Base-by-base conservation (phyloP, 2,888 invertebrate genomes). In the Caenorhabditis sp. region DNA sequence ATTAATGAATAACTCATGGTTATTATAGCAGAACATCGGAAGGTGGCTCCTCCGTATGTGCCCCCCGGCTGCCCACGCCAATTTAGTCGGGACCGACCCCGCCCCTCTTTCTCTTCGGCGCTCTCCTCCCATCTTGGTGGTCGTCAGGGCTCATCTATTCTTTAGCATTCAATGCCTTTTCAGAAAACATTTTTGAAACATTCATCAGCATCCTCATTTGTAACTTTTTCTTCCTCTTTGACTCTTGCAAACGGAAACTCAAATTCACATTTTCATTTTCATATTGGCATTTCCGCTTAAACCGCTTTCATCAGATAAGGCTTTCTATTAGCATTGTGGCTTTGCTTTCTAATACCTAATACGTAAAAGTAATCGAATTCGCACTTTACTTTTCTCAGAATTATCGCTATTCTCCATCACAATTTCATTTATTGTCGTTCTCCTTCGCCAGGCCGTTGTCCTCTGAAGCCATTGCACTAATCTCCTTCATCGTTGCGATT, bases 1-100 rank as follows among this genome's bases (percentile, higher is more conserved):
- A 68, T 68, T 75, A 62, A 75, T 75, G 50, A 75, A 75, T 75
- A 75, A 75, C 56, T 75, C 68, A 75, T 75, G 73, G 65, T 73
- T 73, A 73, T 73, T 59, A 65, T 73, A 73, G 48, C 63, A 73
- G 73, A 73, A 73, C 73, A 66, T 59, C 68, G 70, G 59, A 70
- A 59, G 59, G 58, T 58, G 56, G 50, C 45, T 52, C 52, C 52
- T 41, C 53, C 39, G 68, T 50, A 48, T 32, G 50, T 43, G 68
- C 24, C 52, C 53, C 65, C 55, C 56, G 22, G 20, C 53, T 59
- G 52, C 52, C 59, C 63, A 56, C 56, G 62, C 72, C 58, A 73
- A 73, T 63, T 65, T 63, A 63, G 72, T 58, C 58, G 63, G 63
- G 27, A 43, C 58, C 37, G 58, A 43, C 72, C 52, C 63, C 72